Base-by-base conservation (phyloP, 2,888 invertebrate species). In the Coenonympha arcania region DNA sequence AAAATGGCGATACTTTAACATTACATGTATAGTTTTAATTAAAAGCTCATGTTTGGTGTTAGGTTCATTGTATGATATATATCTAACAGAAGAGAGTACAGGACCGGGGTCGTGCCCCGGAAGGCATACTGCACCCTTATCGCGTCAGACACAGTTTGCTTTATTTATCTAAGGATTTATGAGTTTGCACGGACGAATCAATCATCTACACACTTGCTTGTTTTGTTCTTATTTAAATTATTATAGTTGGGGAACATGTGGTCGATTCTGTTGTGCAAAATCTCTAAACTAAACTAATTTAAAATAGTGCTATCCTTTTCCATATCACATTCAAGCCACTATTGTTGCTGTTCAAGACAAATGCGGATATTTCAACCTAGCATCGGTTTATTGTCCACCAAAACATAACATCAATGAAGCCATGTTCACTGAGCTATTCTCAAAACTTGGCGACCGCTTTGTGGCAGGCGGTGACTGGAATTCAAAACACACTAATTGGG, bases 111-210 rank as follows among this genome's bases (percentile, higher is more conserved):
- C 83, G 62, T 69, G 82, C 76, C 69, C 83, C 81, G 83, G 83
- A 83, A 83, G 75, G 70, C 82, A 66, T 73, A 73, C 76, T 78
- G 79, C 78, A 77, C 70, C 71, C 76, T 79, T 83, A 84, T 84
- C 83, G 50, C 59, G 50, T 50, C 72, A 80, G 78, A 80, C 83
- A 79, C 71, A 77, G 71, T 80, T 78, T 68, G 68, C 64, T 66
- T 73, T 52, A 54, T 65, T 73, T 51, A 55, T 65, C 44, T 44
- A 44, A 44, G 68, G 75, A 81, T 80, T 82, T 83, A 82, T 84
- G 76, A 66, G 70, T 67, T 63, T 62, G 64, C 65, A 67, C 66
- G 59, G 50, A 68, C 69, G 70, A 77, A 79, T 76, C 77, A 78
- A 80, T 77, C 73, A 74, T 66, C 57, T 62, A 16, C 31, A 46